Conservation (phyloP, 2,113 vertebrate genomes). For the Trogon surrucura region DNA sequence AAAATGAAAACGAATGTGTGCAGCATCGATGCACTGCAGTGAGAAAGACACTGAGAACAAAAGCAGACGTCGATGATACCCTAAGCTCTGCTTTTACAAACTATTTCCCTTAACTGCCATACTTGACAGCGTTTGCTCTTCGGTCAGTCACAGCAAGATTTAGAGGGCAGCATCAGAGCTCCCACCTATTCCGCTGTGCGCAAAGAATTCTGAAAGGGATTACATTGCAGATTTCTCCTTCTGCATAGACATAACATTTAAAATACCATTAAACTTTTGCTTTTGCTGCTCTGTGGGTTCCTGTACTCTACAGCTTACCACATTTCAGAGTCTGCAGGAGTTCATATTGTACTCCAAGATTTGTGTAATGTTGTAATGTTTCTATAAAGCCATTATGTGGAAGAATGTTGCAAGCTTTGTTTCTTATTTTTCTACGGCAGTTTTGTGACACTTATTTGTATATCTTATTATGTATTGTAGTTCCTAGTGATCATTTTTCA, state of each 20-base stretch:
- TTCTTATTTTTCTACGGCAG: slow-evolving; percentile 55
- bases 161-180: not conserved
- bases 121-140: not conserved
- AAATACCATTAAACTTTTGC: slow-evolving; percentile 76
- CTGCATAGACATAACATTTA: slow-evolving; percentile 75
- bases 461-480: slow-evolving; percentile 59
- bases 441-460: slow-evolving; percentile 74
- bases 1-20: not conserved
- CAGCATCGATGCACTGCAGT: not conserved
- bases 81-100: not conserved
- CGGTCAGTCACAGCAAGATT: not conserved
- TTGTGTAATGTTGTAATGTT: slow-evolving; percentile 5
- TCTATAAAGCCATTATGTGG: slow-evolving; percentile 41
- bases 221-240: slow-evolving; percentile 62
- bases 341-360: slow-evolving; percentile 62
- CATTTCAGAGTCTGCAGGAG: slow-evolving; percentile 74
- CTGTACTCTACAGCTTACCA: slow-evolving; percentile 67
- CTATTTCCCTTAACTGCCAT: not conserved
- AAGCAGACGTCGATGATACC: not conserved
- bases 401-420: slow-evolving; percentile 6
- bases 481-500: slow-evolving; percentile 63
- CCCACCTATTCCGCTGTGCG: not conserved
- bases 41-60: not conserved
- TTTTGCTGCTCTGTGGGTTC: slow-evolving; percentile 69
- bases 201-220: slow-evolving; percentile 59